phyloP scores from a whole-genome alignment of 1,140 invertebrate genomes.

The Leptinotarsa texana region DNA sequence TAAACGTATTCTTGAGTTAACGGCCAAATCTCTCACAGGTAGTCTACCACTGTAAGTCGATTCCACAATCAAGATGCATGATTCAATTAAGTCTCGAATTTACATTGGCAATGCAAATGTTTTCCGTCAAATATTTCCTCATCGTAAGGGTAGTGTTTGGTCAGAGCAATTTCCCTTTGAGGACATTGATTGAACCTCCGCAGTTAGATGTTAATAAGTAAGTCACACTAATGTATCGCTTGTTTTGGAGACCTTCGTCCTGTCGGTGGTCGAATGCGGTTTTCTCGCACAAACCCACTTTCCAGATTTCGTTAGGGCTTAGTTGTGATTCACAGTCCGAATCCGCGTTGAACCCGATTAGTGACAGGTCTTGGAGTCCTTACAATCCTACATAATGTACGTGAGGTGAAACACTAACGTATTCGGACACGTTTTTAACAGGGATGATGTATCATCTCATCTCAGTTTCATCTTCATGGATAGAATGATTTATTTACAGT shows the following conservation, averaged over 20 bases:
- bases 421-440: neutral
- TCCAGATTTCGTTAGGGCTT: constrained; percentile 40
- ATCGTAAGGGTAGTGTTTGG: constrained; percentile 28
- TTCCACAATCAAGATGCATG: constrained; percentile 2
- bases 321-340: constrained; percentile 41
- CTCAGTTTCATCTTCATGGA: too few species aligned
- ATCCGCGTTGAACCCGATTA: constrained; percentile 40
- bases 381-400: constrained; percentile 35
- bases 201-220: constrained; percentile 39
- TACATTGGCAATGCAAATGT: constrained; percentile 21
- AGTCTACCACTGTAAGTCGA: neutral
- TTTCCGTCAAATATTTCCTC: constrained; percentile 25
- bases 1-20: too few species aligned
- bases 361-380: constrained; percentile 31
- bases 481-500: too few species aligned
- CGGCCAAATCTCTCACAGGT: too few species aligned
- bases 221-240: constrained; percentile 44
- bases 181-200: constrained; percentile 41
- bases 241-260: constrained; percentile 20
- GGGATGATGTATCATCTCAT: neutral
- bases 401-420: constrained; percentile 28
- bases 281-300: constrained; percentile 33
- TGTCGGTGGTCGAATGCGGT: constrained; percentile 36
- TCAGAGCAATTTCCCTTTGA: constrained; percentile 41
- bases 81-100: constrained; percentile 16